Base-by-base conservation (phyloP, 2,888 invertebrate species). In the Clivina fossor region DNA sequence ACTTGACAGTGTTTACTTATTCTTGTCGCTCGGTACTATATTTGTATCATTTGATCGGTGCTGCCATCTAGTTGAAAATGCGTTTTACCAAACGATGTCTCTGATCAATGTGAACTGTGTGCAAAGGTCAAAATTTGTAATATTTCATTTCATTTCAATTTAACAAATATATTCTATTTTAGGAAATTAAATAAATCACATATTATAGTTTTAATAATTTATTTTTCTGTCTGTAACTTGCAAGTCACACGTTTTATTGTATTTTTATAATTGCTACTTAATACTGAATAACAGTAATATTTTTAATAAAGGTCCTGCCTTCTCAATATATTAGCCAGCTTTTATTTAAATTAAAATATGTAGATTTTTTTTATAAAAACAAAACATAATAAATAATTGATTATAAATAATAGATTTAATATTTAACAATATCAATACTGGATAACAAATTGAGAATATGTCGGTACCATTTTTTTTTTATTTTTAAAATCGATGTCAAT, bases 1-100 rank as follows among this genome's bases (percentile, higher is more conserved):
- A 44, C 53, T 43, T 43, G 44, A 53, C 53, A 53, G 37, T 53
- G 53, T 53, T 53, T 53, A 53, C 53, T 37, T 53, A 44, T 47
- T 47, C 33, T 33, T 47, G 46, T 24, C 26, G 5, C 26, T 24
- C 4, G 26, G 5, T 7, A 7, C 26, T 24, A 9, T 7, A 9
- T 7, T 24, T 24, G 4, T 24, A 26, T 11, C 18, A 28, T 9
- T 5, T 22, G 24, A 24, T 15, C 9, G 11, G 44, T 44, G 44
- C 44, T 44, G 44, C 44, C 44, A 44, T 19, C 44, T 44, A n/a
- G n/a, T n/a, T n/a, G n/a, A n/a, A n/a, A n/a, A n/a, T n/a, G n/a
- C n/a, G n/a, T n/a, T n/a, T n/a, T n/a, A n/a, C n/a, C n/a, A n/a
- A n/a, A n/a, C n/a, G n/a, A n/a, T n/a, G n/a, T n/a, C n/a, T n/a